Conservation (phyloP, 2,888 invertebrate species). For the Vanessa cardui region DNA sequence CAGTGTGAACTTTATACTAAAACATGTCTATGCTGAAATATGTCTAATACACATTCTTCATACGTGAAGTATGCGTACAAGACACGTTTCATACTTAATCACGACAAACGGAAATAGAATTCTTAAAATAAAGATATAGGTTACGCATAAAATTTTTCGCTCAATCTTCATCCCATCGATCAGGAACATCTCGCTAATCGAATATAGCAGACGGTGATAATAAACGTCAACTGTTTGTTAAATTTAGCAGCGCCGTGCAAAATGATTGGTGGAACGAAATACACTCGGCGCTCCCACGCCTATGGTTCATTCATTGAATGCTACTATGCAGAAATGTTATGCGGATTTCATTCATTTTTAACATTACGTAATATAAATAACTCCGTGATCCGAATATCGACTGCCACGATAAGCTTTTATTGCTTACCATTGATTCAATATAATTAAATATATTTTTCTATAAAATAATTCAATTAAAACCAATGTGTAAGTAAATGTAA, state of each 20-base stretch:
- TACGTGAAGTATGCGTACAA: too few species aligned
- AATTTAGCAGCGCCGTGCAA: slow-evolving; percentile 36
- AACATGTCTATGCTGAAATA: too few species aligned
- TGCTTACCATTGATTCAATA: too few species aligned
- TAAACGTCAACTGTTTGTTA: slow-evolving; percentile 33
- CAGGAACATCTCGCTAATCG: slow-evolving; percentile 5
- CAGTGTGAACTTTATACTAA: too few species aligned
- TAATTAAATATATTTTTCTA: too few species aligned
- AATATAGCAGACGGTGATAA: slow-evolving; percentile 6
- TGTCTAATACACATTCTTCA: too few species aligned
- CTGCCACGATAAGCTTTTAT: too few species aligned
- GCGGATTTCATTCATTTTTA: slow-evolving; percentile 6
- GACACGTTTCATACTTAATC: too few species aligned
- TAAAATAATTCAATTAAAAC: too few species aligned
- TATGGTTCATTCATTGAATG: slow-evolving; percentile 20
- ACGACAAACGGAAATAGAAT: not conserved
- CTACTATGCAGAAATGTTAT: slow-evolving; percentile 17
- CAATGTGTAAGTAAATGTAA: too few species aligned
- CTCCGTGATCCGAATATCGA: not conserved
- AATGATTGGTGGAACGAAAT: slow-evolving; percentile 21
- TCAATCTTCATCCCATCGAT: not conserved
- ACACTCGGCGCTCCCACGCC: slow-evolving; percentile 19
- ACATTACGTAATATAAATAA: slow-evolving; percentile 7
- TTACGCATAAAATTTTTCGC: not conserved
- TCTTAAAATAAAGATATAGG: not conserved